Percentiles rank a stretch among this genome's conserved stretches.
phyloP scores from a whole-genome alignment of 2,797 vertebrate species.

The Danio jaintianensis region DNA sequence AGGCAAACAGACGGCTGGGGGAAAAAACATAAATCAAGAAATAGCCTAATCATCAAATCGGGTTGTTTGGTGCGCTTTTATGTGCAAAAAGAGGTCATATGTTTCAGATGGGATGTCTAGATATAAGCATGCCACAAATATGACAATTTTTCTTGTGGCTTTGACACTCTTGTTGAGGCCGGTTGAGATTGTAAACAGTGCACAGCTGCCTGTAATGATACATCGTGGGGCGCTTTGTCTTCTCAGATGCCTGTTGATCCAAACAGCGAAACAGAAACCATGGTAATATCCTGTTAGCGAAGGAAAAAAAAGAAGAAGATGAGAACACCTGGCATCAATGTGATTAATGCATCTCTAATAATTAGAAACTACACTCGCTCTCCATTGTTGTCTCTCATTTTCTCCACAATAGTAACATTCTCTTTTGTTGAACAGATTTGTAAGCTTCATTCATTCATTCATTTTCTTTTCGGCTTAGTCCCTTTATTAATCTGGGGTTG shows the following conservation, averaged over 20 bases:
- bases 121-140: constrained; percentile 48
- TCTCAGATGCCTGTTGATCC: constrained; percentile 44
- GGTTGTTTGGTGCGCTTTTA: not conserved
- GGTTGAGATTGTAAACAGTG: constrained; percentile 54
- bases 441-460: no score
- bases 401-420: constrained; percentile 4
- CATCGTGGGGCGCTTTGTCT: constrained; percentile 20
- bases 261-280: constrained; percentile 56
- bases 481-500: no score
- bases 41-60: constrained; percentile 12
- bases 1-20: constrained; percentile 19
- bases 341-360: constrained; percentile 12
- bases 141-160: constrained; percentile 31
- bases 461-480: no score
- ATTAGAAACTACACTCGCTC: not conserved
- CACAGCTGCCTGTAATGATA: constrained; percentile 59
- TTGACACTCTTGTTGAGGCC: constrained; percentile 30
- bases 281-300: constrained; percentile 27
- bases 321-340: constrained; percentile 40
- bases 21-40: constrained; percentile 6
- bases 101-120: constrained; percentile 7
- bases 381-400: not conserved
- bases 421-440: constrained; percentile 6
- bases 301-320: not conserved
- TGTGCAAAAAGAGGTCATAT: not conserved